Conservation (phyloP, 1,140 invertebrate species). For the Coenobita brevimanus region DNA sequence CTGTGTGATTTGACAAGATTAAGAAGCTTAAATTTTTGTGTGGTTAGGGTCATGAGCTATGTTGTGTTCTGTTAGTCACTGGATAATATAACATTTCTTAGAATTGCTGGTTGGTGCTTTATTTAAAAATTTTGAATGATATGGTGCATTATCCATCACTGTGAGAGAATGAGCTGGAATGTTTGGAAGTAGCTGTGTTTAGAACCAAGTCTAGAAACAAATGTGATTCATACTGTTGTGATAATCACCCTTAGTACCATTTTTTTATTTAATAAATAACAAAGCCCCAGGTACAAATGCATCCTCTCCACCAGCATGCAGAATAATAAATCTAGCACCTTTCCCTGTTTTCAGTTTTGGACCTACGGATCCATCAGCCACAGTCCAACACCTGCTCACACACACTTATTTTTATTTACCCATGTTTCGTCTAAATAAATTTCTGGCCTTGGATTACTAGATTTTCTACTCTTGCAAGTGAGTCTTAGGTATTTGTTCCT, state of each 20-base stretch:
- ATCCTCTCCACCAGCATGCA: too few relatives aligned
- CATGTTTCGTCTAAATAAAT: too few relatives aligned
- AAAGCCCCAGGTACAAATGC: conserved; percentile 61
- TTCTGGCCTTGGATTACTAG: too few relatives aligned
- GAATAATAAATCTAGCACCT: too few relatives aligned
- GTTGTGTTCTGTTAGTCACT: not conserved
- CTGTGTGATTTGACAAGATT: too few relatives aligned
- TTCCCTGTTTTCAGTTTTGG: conserved; percentile 14
- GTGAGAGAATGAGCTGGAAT: conserved; percentile 70
- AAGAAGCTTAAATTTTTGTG: not conserved
- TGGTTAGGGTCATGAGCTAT: not conserved
- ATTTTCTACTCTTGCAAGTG: not conserved
- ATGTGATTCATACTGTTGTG: too few relatives aligned
- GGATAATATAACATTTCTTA: not conserved
- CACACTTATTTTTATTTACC: not conserved
- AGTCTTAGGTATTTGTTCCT: not conserved
- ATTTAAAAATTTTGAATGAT: conserved; percentile 71
- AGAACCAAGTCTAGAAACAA: conserved; percentile 66
- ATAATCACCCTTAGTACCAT: conserved; percentile 58
- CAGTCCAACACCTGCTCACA: not conserved
- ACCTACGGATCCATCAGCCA: not conserved
- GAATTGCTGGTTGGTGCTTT: not conserved
- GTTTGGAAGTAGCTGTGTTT: conserved; percentile 71
- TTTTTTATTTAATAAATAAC: conserved; percentile 45
- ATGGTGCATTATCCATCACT: conserved; percentile 73